Conservation (phyloP, 2,888 invertebrate species). For the Synanthedon andrenaeformis region DNA sequence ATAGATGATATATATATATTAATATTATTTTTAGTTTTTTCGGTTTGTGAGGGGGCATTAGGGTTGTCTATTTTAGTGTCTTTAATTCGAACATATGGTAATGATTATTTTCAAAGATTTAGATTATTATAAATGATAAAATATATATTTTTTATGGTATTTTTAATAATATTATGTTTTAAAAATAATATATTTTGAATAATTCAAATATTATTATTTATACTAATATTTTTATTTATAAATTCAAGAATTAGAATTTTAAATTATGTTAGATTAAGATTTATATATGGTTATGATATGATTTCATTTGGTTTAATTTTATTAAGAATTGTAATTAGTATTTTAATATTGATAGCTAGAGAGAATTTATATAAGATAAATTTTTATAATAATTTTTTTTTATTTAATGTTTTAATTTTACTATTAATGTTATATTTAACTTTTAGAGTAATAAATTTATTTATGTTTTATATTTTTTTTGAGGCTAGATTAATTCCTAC, state of each 20-base stretch:
- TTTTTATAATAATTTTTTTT: conserved; percentile 63
- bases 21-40: conserved; percentile 73
- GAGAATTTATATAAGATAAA: conserved; percentile 49
- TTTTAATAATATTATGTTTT: conserved; percentile 66
- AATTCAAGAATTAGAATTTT: conserved; percentile 34
- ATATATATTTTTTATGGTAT: conserved; percentile 55
- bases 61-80: conserved; percentile 73
- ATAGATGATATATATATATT: conserved; percentile 66
- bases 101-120: conserved; percentile 74
- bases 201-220: conserved; percentile 63
- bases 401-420: conserved; percentile 63
- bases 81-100: conserved; percentile 73
- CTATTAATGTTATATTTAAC: conserved; percentile 66
- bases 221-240: conserved; percentile 61
- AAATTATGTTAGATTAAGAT: conserved; percentile 46
- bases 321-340: conserved; percentile 72
- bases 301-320: conserved; percentile 68
- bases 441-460: conserved; percentile 70
- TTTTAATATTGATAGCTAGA: conserved; percentile 71
- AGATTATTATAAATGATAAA: conserved; percentile 71
- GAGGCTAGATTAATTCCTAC: conserved; percentile 76
- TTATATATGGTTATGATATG: conserved; percentile 60
- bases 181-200: conserved; percentile 62
- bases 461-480: conserved; percentile 80
- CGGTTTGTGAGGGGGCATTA: conserved; percentile 75